Evolutionary conservation across 2,888 invertebrate species (phyloP), one percentile per base, ranked within the genome.

Genomic region (Eustalomyia histrio): DNA sequence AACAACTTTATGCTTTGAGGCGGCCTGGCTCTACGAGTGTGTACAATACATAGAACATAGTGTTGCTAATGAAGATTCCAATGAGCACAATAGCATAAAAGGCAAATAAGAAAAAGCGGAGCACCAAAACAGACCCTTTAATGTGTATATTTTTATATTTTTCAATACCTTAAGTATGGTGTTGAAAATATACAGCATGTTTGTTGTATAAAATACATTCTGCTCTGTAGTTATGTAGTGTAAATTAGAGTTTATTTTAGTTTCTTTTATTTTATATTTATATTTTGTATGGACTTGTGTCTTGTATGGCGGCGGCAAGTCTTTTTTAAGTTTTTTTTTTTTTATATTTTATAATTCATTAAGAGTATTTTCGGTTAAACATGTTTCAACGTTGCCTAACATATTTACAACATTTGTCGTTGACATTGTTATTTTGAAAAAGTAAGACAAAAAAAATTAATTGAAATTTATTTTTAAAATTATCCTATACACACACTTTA

Each of bases 51-150:
- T n/a, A n/a, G n/a, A n/a, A n/a, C n/a, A 75, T 78, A 58, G 67
- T 74, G 60, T 50, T 78, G 74, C 81, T 81, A 81, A 81, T 81
- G 81, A 81, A 81, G 81, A 78, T 67, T 81, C 78, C 81, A 71
- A 71, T 75, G 71, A 78, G 75, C 57, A 61, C 61, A 55, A 61
- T 50, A 21, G 55, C 60, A 57, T 65, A 43, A 52, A 65, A n/a
- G n/a, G 35, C 39, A 64, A 58, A 55, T 2, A 57, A 50, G 55
- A 43, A n/a, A 2, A 47, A n/a, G 43, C 43, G n/a, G 1, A n/a
- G n/a, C 43, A 47, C 43, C 43, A n/a, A 4, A 2, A 14, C 6
- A n/a, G 43, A 47, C 43, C 43, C 43, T 47, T n/a, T 14, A n/a
- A 47, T n/a, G n/a, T n/a, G 12, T 39, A 39, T 12, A 39, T 10